phyloP scores from a whole-genome alignment of 2,113 vertebrate species.

The Variabilichromis moorii region DNA sequence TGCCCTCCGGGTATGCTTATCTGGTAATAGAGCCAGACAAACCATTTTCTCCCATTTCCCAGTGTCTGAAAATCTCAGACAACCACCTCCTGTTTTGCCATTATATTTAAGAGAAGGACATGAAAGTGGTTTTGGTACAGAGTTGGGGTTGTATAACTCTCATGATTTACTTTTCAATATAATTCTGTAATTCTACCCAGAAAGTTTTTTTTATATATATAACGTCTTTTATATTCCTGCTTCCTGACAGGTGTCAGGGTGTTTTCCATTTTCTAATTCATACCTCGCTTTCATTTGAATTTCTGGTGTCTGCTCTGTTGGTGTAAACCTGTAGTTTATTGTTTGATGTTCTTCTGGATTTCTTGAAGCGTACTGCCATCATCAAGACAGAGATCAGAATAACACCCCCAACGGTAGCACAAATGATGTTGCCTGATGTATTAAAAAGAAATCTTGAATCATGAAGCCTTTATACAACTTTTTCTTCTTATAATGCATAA shows the following conservation, averaged over 20 bases:
- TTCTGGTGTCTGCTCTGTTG: background rate
- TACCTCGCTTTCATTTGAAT: background rate
- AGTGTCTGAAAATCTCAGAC: background rate
- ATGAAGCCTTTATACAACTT: background rate
- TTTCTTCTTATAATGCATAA: background rate
- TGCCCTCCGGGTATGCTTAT: background rate
- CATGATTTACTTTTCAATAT: background rate
- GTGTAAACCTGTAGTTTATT: background rate
- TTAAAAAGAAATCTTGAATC: background rate
- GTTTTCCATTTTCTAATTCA: background rate
- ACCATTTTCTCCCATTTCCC: background rate
- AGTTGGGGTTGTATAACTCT: background rate
- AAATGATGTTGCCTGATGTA: background rate
- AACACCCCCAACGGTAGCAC: accelerated
- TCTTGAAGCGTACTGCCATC: background rate
- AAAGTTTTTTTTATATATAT: background rate
- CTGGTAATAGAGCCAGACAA: background rate
- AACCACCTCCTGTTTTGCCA: background rate
- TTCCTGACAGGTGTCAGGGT: background rate
- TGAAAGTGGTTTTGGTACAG: background rate
- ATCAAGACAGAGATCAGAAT: background rate
- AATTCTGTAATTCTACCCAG: background rate
- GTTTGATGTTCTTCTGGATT: background rate
- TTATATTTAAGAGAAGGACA: background rate
- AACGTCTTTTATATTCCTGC: background rate